Conservation (phyloP, 2,797 vertebrate genomes). For the Lagorchestes hirsutus region DNA sequence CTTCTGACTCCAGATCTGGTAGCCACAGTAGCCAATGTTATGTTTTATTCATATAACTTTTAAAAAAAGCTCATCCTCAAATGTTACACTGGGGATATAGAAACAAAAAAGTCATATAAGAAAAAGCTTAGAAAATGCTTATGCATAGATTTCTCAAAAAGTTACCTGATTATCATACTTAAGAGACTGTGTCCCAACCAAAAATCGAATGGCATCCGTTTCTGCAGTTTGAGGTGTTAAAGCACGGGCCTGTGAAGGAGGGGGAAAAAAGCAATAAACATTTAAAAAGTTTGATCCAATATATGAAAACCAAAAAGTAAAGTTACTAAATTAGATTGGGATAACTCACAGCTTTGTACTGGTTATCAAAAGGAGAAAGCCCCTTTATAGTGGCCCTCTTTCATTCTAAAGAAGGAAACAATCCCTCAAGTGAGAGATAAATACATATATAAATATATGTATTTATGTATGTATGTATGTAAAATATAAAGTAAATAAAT, state of each 20-base stretch:
- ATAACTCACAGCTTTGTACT: neutral
- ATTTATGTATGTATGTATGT: neutral
- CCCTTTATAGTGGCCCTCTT: neutral
- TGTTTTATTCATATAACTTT: neutral
- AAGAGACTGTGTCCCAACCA: slow-evolving; percentile 98
- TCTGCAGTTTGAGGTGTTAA: slow-evolving; percentile 96
- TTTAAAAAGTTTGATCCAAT: neutral
- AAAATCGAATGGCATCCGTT: slow-evolving; percentile 97
- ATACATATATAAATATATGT: neutral
- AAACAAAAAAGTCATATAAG: slow-evolving; percentile 52
- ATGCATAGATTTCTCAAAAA: slow-evolving; percentile 58
- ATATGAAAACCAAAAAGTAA: neutral
- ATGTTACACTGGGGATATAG: slow-evolving; percentile 27
- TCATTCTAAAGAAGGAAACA: neutral
- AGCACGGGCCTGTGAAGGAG: slow-evolving; percentile 91
- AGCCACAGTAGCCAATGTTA: neutral
- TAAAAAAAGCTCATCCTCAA: slow-evolving; percentile 12
- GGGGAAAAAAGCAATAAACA: slow-evolving; percentile 33
- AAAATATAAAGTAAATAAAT: neutral
- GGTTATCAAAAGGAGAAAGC: neutral
- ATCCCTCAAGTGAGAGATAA: neutral
- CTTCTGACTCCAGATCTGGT: neutral
- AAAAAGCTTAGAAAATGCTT: slow-evolving; percentile 43
- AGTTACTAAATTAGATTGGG: neutral
- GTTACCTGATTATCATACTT: slow-evolving; percentile 99